Conservation (phyloP, 2,888 invertebrate genomes). For the Pyralis farinalis region DNA sequence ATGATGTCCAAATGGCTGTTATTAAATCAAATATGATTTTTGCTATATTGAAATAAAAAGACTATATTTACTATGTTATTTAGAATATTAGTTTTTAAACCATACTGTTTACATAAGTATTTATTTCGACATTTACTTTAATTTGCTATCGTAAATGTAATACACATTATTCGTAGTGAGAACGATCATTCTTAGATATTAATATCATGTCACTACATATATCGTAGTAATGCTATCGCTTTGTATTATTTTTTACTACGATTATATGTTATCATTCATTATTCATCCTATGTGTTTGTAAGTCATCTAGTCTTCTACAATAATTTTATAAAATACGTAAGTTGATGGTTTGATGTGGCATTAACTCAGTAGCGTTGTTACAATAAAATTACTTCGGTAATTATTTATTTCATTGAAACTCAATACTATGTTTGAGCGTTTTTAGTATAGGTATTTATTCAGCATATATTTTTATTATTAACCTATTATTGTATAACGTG, state of each 20-base stretch:
- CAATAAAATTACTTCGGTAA: background rate
- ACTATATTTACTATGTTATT: too few relatives aligned
- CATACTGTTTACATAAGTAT: too few relatives aligned
- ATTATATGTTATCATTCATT: background rate
- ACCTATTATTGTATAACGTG: constrained; percentile 4
- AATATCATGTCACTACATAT: too few relatives aligned
- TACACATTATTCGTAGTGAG: too few relatives aligned
- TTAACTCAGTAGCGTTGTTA: background rate
- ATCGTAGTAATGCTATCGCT: background rate
- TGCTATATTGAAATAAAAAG: too few relatives aligned
- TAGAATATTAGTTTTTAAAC: too few relatives aligned
- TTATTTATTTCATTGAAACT: background rate
- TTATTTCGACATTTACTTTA: too few relatives aligned
- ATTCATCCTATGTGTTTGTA: background rate
- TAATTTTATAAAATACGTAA: background rate
- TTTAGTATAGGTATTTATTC: constrained; percentile 1
- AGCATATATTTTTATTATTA: constrained; percentile 1
- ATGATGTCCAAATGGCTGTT: too few relatives aligned
- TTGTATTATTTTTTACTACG: background rate
- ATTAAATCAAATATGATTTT: too few relatives aligned
- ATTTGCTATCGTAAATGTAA: too few relatives aligned
- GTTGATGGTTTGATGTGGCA: constrained; percentile 2
- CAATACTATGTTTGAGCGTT: constrained; percentile 5
- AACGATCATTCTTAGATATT: too few relatives aligned
- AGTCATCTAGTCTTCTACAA: constrained; percentile 1